Base-by-base conservation (phyloP, 1,140 invertebrate species). In the Portunus trituberculatus region DNA sequence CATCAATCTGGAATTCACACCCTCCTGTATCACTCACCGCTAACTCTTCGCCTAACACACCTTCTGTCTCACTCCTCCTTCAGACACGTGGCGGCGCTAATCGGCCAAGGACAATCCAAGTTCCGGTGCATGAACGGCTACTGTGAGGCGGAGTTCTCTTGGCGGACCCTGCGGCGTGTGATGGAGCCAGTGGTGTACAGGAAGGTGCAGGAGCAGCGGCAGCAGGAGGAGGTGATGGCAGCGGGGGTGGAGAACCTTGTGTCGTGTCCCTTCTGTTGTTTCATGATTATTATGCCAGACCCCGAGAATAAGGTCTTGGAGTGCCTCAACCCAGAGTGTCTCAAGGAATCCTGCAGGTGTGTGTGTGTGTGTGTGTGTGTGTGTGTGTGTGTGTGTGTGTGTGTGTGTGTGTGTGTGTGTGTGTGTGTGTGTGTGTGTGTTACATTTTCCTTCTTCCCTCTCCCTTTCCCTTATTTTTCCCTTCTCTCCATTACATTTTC, bases 191-290 rank as follows among this genome's bases (percentile, higher is more conserved):
- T 88, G 45, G 91, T 96, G 46, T 94, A 94, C 29, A 7, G 83
- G 20, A 96, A 94, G 89, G 48, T 94, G 67, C 91, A 52, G 31
- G 94, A 96, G 39, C 82, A 91, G 76, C 31, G 91, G 8, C 96
- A 96, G 87, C 90, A 87, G 31, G 96, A 95, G 83, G 96, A 96
- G 45, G 88, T 96, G 25, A 25, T 7, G 10, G 87, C 59, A 0
- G 98, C 98, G 3, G 97, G 97, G 39, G 97, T 98, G 31, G 97
- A 97, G 46, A 97, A 97, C 94, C 97, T 98, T 29, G 98, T 97
- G 28, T 97, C 97, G 0, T 98, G 98, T 96, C 98, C 98, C 4
- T 98, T 98, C 96, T 98, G 98, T 96, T 97, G 97, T 94, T 98
- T 97, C 97, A 97, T 97, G 39, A 97, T 97, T 28, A 94, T 90